A percentile compares a stretch with the other conserved stretches of the same genome.
These are phyloP conservation scores for Asobara japonica DNA, from an alignment of 1,140 invertebrate genomes.

Conservation along the genomic window DNA sequence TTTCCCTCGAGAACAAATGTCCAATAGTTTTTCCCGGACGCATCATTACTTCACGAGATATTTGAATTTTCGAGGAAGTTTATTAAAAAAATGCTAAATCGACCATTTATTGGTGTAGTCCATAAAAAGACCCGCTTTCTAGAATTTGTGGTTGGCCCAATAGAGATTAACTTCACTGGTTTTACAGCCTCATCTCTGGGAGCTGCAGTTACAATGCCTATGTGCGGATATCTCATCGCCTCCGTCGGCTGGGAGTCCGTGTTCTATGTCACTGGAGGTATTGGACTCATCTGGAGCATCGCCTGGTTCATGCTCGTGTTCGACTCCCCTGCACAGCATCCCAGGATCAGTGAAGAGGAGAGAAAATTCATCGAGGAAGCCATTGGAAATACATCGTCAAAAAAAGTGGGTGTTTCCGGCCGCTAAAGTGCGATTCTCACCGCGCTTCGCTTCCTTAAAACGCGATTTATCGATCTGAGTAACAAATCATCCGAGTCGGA, in stretches of 20 bases:
- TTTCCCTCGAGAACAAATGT: too few species aligned
- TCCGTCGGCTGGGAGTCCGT: conserved; percentile 85
- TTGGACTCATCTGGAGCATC: conserved; percentile 84
- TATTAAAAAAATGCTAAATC: too few species aligned
- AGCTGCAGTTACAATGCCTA: conserved; percentile 83
- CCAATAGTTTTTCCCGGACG: too few species aligned
- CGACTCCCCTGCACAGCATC: conserved; percentile 87
- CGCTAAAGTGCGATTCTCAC: too few species aligned
- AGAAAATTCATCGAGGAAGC: conserved; percentile 80
- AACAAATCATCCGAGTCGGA: too few species aligned
- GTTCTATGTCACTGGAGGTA: conserved; percentile 83
- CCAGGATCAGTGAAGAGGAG: conserved; percentile 84
- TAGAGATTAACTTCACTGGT: too few species aligned
- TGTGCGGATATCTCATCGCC: conserved; percentile 82
- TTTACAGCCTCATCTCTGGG: conserved; percentile 80
- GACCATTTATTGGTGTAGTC: neutral
- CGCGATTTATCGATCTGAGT: too few species aligned
- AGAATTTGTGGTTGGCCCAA: too few species aligned
- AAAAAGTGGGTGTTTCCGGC: conserved; percentile 37
- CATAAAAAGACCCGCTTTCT: too few species aligned
- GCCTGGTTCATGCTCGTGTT: conserved; percentile 87
- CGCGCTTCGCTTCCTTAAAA: too few species aligned
- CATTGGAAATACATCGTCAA: conserved; percentile 68
- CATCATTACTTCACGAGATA: too few species aligned
- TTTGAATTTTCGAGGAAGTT: too few species aligned